phyloP scores from a whole-genome alignment of 2,797 vertebrate genomes.

The Coranthus polyacanthus region DNA sequence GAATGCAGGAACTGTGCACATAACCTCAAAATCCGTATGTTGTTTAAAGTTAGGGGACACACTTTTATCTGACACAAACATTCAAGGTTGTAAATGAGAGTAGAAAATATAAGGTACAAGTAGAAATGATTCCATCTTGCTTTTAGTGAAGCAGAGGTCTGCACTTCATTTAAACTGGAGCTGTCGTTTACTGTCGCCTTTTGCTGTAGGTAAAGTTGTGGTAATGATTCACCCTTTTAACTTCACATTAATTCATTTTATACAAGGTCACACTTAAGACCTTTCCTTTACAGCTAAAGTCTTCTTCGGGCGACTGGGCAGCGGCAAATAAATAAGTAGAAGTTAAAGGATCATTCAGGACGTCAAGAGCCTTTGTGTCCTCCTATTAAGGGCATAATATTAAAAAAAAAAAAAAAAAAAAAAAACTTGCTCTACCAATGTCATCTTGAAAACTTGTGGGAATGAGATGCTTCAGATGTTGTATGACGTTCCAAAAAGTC shows the following conservation, averaged over 20 bases:
- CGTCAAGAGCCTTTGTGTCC: no score
- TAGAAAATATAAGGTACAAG: no score
- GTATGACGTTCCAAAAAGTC: neutral
- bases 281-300: neutral
- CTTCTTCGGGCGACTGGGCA: neutral
- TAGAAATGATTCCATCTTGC: no score
- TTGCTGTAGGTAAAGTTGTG: neutral
- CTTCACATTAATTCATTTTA: neutral
- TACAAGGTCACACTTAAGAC: neutral
- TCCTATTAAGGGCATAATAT: no score
- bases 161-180: no score
- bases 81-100: no score
- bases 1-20: neutral
- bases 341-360: neutral
- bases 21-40: neutral
- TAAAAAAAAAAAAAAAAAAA: no score
- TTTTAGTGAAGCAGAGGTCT: no score
- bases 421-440: no score
- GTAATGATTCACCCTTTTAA: neutral
- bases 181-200: neutral
- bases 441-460: no score
- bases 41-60: no score
- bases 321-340: neutral
- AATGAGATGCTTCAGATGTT: neutral
- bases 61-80: neutral